Conservation (phyloP, 2,888 invertebrate species). For the Lasioglossum morio region DNA sequence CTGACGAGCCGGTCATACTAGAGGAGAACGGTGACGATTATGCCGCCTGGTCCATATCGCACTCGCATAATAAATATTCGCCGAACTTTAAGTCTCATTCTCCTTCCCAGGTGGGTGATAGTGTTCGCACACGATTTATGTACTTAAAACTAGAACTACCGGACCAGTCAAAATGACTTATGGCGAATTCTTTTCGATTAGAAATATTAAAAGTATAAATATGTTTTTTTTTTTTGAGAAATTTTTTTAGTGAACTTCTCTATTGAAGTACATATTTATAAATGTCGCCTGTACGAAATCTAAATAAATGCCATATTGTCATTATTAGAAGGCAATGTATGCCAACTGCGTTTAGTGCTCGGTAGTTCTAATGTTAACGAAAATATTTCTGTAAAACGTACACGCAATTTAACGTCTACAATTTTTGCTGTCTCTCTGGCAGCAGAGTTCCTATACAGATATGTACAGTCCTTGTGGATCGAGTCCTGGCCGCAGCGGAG, state of each 20-base stretch:
- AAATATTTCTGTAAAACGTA: not conserved
- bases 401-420: constrained; percentile 15
- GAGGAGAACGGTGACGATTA: constrained; percentile 88
- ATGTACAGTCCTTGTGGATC: constrained; percentile 86
- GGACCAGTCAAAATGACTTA: too few species aligned
- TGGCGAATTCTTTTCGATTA: too few species aligned
- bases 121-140: not conserved
- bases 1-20: constrained; percentile 88
- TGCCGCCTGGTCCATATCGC: constrained; percentile 80
- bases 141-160: too few species aligned
- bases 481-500: constrained; percentile 84
- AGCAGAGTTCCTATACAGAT: constrained; percentile 85
- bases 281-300: too few species aligned
- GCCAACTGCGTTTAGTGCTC: too few species aligned
- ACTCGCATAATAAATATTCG: constrained; percentile 81
- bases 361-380: too few species aligned
- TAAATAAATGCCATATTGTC: too few species aligned
- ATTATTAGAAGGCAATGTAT: too few species aligned
- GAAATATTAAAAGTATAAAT: too few species aligned
- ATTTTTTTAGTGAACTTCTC: too few species aligned
- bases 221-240: too few species aligned
- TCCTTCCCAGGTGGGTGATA: constrained; percentile 83
- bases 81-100: constrained; percentile 85
- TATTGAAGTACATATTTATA: too few species aligned
- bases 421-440: constrained; percentile 39